Evolutionary conservation across 2,888 invertebrate species (phyloP), one percentile per base, ranked within the genome.

Genomic region (Drosophila melanosoma): DNA sequence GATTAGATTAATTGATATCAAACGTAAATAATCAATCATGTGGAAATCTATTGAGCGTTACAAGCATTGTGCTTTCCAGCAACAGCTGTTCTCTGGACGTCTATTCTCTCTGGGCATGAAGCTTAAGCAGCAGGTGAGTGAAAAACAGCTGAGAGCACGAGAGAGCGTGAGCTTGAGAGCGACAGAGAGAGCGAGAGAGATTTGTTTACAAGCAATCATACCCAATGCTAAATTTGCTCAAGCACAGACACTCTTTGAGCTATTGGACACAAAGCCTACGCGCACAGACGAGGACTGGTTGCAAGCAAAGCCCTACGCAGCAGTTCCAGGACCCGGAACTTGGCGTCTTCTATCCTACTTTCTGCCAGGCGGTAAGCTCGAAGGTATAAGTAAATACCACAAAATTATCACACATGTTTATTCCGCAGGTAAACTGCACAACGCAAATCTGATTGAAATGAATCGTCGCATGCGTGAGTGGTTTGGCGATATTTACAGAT

Each of bases 401-500:
- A 12, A 23, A 48, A 10, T 33, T 11, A 60, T 2, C 15, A 10
- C 26, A 49, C 29, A 2, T 26, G 10, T 0, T 20, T 42, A 15
- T 17, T 15, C 20, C 20, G 20, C 26, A 48, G 92, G 91, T 0
- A 83, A 84, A 59, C 67, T 91, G 0, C 70, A 89, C 57, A 88
- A 91, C 6, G 73, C 77, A 15, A 89, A 87, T 61, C 61, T 91
- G 1, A 76, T 88, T 4, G 83, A 92, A 38, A 83, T 92, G 66
- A 82, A 89, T 65, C 67, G 71, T 17, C 69, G 82, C 7, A 65
- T 90, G 73, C 79, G 90, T 7, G 64, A 89, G 11, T 79, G 82
- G 59, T 92, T 93, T 76, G 94, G 94, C 2, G 86, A 93, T 58
- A 91, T 94, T 7, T 92, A 93, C n/a, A 90, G 91, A 15, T 59